Evolutionary conservation across 35 echinoderm and acorn worm genomes (phyloP).

Genomic region (Lytechinus variegatus): DNA sequence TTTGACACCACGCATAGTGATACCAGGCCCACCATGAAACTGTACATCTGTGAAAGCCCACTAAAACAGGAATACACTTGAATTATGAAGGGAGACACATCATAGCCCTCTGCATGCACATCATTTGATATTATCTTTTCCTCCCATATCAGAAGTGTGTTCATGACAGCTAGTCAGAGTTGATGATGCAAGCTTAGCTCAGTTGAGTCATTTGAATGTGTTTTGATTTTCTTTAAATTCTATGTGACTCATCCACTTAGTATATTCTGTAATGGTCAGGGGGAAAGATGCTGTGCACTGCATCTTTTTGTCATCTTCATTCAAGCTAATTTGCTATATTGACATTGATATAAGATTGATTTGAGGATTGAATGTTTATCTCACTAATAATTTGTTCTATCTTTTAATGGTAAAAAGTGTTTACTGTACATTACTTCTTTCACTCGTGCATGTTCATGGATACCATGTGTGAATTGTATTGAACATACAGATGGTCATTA

Average conservation of each 20-base stretch:
- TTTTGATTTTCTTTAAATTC: not conserved
- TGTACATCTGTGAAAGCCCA: not conserved
- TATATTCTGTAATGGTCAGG: not conserved
- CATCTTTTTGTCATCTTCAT: no score
- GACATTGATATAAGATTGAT: not conserved
- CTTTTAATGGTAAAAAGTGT: no score
- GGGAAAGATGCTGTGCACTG: no score
- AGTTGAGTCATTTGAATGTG: slow-evolving; percentile 6
- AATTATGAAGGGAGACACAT: not conserved
- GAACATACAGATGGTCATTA: not conserved
- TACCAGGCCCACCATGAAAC: not conserved
- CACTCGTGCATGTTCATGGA: no score
- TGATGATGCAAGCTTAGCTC: not conserved
- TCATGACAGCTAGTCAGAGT: not conserved
- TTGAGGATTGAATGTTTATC: not conserved
- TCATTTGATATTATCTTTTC: not conserved
- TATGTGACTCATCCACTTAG: not conserved
- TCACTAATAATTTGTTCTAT: not conserved
- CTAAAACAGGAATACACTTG: not conserved
- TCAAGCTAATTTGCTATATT: not conserved
- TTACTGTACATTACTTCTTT: no score
- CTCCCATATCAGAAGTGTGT: not conserved
- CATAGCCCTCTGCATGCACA: not conserved
- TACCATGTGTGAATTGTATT: not conserved
- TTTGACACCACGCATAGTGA: not conserved